Percentiles rank a stretch among this genome's conserved stretches.
Conservation (phyloP, 2,888 invertebrate genomes). For the Prionchulus punctatus region DNA sequence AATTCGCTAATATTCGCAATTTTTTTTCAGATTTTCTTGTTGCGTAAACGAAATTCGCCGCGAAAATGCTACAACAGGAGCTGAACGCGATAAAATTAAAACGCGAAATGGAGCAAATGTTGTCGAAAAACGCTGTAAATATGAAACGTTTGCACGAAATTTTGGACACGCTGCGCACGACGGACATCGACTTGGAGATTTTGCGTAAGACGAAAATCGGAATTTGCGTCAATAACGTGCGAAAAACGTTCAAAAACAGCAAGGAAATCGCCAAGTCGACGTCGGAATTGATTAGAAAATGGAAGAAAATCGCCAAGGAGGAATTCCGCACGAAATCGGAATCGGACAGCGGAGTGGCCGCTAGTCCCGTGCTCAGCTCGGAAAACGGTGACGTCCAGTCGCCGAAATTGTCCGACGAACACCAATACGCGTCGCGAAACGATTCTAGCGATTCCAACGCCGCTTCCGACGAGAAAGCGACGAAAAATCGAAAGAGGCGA, state of each 20-base stretch:
- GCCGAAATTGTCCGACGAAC: too few relatives aligned
- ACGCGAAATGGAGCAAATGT: slow-evolving; percentile 4
- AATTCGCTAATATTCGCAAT: not conserved
- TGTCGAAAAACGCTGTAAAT: not conserved
- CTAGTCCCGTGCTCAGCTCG: too few relatives aligned
- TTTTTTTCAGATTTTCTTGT: not conserved
- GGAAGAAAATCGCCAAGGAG: slow-evolving; percentile 5
- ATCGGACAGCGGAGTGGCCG: too few relatives aligned
- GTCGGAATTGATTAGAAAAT: not conserved
- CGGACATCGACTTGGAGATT: not conserved
- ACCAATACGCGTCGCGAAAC: too few relatives aligned
- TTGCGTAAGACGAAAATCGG: slow-evolving; percentile 4
- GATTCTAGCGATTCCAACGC: too few relatives aligned
- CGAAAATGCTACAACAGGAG: not conserved
- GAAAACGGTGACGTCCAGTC: not conserved
- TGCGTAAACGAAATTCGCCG: too few relatives aligned
- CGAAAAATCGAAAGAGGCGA: too few relatives aligned
- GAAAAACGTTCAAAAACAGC: slow-evolving; percentile 5
- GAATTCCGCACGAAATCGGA: not conserved
- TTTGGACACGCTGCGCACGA: not conserved
- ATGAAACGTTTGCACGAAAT: not conserved
- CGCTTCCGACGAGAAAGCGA: too few relatives aligned
- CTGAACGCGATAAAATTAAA: not conserved
- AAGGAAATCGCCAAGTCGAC: not conserved
- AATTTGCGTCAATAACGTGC: not conserved